Conservation (phyloP, 2,888 invertebrate genomes). For the Nemoura dubitans region DNA sequence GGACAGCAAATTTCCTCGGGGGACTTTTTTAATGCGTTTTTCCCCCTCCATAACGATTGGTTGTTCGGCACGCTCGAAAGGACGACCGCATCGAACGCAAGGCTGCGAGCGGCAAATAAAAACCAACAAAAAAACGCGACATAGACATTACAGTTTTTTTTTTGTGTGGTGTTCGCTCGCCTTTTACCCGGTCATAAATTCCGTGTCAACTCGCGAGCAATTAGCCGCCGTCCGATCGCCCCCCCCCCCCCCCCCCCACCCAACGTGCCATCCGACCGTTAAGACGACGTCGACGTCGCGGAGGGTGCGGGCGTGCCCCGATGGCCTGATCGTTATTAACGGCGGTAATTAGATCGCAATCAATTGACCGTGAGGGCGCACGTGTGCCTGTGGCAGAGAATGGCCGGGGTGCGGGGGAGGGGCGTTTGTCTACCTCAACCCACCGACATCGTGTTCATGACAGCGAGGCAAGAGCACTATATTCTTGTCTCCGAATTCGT, state of each 20-base stretch:
- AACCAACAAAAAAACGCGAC: background rate
- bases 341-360: background rate
- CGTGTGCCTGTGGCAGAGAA: too few relatives aligned
- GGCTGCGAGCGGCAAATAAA: background rate
- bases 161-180: too few relatives aligned
- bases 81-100: background rate
- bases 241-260: background rate
- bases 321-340: background rate
- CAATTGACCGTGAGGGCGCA: background rate
- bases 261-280: background rate
- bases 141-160: background rate
- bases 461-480: background rate
- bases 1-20: background rate
- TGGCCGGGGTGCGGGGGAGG: background rate
- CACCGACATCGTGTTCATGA: background rate
- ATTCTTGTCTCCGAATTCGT: too few relatives aligned
- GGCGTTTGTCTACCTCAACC: background rate
- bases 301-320: background rate
- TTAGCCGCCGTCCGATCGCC: background rate
- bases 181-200: background rate
- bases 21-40: background rate
- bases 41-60: background rate
- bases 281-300: background rate
- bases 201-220: background rate
- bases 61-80: background rate